These are phyloP conservation scores for Pocillopora meandrina DNA, from an alignment of 92 coral and sea anemone genomes.

Conservation along the genomic window DNA sequence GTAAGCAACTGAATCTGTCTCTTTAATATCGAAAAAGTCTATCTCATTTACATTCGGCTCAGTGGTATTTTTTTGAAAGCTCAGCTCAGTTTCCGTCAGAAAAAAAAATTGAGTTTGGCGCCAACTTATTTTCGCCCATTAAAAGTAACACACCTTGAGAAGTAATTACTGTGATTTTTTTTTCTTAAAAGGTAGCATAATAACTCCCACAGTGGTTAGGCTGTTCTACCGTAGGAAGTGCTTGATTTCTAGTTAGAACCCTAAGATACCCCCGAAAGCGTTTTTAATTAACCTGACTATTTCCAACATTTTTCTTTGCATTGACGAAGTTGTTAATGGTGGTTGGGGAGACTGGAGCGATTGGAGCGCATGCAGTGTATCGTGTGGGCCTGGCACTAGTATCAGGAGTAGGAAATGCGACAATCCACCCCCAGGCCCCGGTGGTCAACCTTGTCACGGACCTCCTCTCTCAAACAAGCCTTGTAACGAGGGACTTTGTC, in stretches of 20 bases:
- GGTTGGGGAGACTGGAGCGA: slow-evolving; percentile 12
- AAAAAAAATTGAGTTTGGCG: too few relatives aligned
- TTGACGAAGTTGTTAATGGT: slow-evolving; percentile 9
- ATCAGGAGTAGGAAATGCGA: slow-evolving; percentile 39
- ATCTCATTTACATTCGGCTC: background rate
- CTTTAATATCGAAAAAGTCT: background rate
- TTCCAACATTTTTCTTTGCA: background rate
- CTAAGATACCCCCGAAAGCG: too few relatives aligned
- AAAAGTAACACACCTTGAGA: too few relatives aligned
- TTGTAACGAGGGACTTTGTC: slow-evolving; percentile 15
- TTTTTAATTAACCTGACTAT: too few relatives aligned
- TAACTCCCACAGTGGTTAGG: too few relatives aligned
- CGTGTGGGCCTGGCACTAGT: slow-evolving; percentile 35
- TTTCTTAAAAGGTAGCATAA: too few relatives aligned
- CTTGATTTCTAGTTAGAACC: too few relatives aligned
- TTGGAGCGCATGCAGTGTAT: slow-evolving; percentile 26
- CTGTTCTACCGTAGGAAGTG: too few relatives aligned
- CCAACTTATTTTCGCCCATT: too few relatives aligned
- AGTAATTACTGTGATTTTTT: too few relatives aligned
- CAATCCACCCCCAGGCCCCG: slow-evolving; percentile 49
- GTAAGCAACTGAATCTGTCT: slow-evolving; percentile 12
- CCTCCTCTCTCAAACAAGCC: background rate
- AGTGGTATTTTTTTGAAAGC: background rate
- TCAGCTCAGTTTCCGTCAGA: too few relatives aligned
- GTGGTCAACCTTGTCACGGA: slow-evolving; percentile 46